These are phyloP conservation scores for Pontoporia blainvillei DNA, from an alignment of 2,113 vertebrate species.

Conservation along the genomic window DNA sequence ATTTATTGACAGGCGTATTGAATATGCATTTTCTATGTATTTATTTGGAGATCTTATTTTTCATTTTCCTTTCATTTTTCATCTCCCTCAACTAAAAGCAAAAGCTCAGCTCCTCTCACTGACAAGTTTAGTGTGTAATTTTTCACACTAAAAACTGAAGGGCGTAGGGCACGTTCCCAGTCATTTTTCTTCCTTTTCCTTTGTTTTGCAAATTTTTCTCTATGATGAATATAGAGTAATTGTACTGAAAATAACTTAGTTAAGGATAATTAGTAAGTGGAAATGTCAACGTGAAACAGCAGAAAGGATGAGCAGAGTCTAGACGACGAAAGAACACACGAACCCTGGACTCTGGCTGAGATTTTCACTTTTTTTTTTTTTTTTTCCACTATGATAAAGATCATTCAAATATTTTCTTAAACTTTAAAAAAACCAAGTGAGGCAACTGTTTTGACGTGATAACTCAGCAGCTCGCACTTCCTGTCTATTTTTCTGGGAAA, in stretches of 20 bases:
- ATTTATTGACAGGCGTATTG: rapidly evolving
- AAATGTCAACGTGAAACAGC: background rate
- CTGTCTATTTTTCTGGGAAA: background rate
- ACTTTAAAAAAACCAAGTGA: background rate
- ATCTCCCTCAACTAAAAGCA: background rate
- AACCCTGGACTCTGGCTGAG: background rate
- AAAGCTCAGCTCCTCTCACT: background rate
- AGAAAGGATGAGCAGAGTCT: background rate
- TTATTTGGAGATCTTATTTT: background rate
- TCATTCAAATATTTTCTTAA: background rate
- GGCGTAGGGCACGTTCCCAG: no score
- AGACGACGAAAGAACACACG: background rate
- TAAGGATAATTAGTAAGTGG: background rate
- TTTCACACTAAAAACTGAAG: background rate
- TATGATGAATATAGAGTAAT: background rate
- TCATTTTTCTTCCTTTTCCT: background rate
- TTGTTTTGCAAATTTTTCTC: background rate
- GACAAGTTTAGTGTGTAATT: background rate
- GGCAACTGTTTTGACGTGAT: background rate
- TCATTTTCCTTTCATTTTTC: background rate
- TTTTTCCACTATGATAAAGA: background rate
- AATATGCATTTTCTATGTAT: background rate
- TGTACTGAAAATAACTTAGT: background rate
- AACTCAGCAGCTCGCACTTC: no score
- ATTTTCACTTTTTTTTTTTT: background rate